Evolutionary conservation across 2,888 invertebrate genomes (phyloP).

Genomic region (Agrochola circellaris): DNA sequence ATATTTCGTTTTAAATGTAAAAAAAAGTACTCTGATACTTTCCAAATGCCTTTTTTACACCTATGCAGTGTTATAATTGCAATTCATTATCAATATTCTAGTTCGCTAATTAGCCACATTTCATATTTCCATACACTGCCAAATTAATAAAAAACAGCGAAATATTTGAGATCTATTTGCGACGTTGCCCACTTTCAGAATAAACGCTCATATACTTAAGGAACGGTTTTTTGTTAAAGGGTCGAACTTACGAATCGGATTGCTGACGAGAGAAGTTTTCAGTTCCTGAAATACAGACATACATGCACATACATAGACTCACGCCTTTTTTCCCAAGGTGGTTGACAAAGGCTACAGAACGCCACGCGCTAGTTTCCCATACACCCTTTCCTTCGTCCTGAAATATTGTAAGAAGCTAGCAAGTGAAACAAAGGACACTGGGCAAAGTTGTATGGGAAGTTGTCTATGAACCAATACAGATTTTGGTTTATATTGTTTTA

Average conservation of each 20-base stretch:
- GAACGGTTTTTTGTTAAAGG: not conserved
- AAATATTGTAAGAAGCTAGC: conserved; percentile 47
- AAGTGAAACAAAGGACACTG: conserved; percentile 49
- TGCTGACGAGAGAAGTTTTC: not conserved
- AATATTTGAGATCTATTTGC: no score
- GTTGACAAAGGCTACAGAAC: conserved; percentile 57
- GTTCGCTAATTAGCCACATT: no score
- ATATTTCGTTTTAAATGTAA: no score
- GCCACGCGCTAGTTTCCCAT: conserved; percentile 49
- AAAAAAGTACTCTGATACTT: no score
- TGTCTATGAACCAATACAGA: conserved; percentile 46
- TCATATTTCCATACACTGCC: no score
- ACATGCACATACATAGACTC: conserved; percentile 44
- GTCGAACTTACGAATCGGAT: not conserved
- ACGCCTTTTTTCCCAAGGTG: conserved; percentile 48
- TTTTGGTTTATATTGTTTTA: not conserved
- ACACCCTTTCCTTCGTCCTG: conserved; percentile 53
- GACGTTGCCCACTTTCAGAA: no score
- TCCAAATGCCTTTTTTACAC: no score
- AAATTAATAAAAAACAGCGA: no score
- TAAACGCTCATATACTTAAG: no score
- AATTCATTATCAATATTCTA: no score
- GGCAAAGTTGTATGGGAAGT: conserved; percentile 51
- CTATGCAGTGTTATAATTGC: no score
- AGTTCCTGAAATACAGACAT: conserved; percentile 44